Evolutionary conservation across 2,888 invertebrate genomes (phyloP).

Genomic region (Caenorhabditis doughertyi): DNA sequence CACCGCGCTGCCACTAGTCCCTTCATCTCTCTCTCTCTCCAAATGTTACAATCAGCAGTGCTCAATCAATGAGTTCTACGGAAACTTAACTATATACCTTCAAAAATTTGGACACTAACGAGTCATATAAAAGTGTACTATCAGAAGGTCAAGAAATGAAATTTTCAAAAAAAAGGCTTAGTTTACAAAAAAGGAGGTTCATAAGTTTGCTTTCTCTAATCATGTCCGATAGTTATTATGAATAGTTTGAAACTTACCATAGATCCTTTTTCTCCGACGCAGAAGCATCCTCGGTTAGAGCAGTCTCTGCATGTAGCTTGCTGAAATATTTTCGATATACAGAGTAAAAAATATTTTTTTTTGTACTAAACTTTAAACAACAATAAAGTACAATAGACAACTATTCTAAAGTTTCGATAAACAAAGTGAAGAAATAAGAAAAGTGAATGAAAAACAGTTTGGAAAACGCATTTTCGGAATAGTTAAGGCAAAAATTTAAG

Average conservation of each 20-base stretch:
- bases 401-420: too few species aligned
- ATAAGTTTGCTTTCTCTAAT: too few species aligned
- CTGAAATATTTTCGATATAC: conserved; percentile 72
- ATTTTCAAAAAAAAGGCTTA: too few species aligned
- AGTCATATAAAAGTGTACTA: background rate
- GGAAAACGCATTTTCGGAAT: too few species aligned
- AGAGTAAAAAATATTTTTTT: too few species aligned
- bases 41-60: conserved; percentile 52
- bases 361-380: too few species aligned
- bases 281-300: conserved; percentile 82
- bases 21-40: conserved; percentile 4
- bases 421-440: too few species aligned
- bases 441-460: too few species aligned
- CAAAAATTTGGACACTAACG: background rate
- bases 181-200: too few species aligned
- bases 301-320: conserved; percentile 82
- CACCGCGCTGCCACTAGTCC: background rate
- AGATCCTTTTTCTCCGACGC: conserved; percentile 83
- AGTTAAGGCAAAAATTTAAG: too few species aligned
- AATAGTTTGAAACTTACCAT: conserved; percentile 76
- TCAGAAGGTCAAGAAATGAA: background rate
- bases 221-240: background rate
- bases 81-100: conserved; percentile 4
- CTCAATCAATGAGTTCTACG: conserved; percentile 42
- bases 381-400: too few species aligned